Evolutionary conservation across 2,113 vertebrate genomes (phyloP), one percentile per base, ranked within the genome.

Genomic region (Cyanoderma ruficeps): DNA sequence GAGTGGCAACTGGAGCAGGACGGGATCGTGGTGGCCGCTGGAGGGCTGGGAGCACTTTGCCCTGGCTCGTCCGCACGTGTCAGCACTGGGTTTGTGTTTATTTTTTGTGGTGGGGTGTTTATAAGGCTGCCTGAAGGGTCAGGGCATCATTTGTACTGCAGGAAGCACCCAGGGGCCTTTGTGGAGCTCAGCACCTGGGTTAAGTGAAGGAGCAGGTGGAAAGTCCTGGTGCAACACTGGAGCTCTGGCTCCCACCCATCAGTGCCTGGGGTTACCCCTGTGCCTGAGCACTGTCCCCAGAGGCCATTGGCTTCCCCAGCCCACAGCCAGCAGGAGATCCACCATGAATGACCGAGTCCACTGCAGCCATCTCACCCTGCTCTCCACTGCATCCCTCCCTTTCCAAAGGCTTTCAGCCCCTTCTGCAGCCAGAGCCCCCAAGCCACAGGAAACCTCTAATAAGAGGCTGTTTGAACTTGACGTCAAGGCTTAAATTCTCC

Each of bases 371-470:
- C 87, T 56, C 8, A 3, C 65, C 90, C 84, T 41, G 61, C 70
- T 93, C 82, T 79, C 70, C 41, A 0, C 41, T 68, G 67, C 74
- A 64, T 27, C 82, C 61, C 39, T 83, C 31, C 55, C 65, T 70
- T 93, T 69, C 76, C 68, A 61, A 50, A 72, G 57, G 27, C 31
- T 93, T 87, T 72, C 72, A 92, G 78, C 22, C 47, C 56, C 56
- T 84, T 84, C 64, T 49, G 60, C 35, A 53, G 94, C 78, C 84
- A 76, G 87, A 94, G 75, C 61, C 71, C 85, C 55, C 70, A 65
- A 72, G 86, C 95, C 92, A 94, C 92, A 96, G 96, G 95, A 96
- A 97, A 69, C 96, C 94, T 97, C 92, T 95, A 95, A 97, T 95
- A 89, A 93, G 85, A 93, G 92, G 83, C 85, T 96, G 76, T 67